These are phyloP conservation scores for Lasioglossum villosulum DNA, from an alignment of 2,888 invertebrate species.

Conservation along the genomic window DNA sequence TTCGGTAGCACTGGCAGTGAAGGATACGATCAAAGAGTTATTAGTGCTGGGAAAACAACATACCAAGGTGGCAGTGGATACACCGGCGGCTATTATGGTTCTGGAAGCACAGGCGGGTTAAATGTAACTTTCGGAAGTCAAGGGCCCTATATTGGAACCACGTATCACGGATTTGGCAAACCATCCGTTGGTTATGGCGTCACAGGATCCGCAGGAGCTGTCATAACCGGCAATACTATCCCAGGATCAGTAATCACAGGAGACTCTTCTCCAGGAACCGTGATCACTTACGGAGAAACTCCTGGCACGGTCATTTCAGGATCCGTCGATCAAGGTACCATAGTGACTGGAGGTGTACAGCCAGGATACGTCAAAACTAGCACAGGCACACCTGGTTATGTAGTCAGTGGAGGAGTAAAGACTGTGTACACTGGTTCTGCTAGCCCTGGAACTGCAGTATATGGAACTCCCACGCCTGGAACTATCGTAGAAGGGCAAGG, in stretches of 20 bases:
- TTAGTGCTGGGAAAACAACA: slow-evolving; percentile 14
- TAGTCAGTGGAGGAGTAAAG: slow-evolving; percentile 63
- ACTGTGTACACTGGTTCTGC: slow-evolving; percentile 66
- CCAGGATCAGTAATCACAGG: slow-evolving; percentile 60
- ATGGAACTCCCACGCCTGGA: slow-evolving; percentile 56
- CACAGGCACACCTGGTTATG: slow-evolving; percentile 71
- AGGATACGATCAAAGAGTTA: slow-evolving; percentile 22
- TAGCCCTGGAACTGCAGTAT: slow-evolving; percentile 50
- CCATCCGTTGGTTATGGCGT: slow-evolving; percentile 31
- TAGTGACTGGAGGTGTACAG: slow-evolving; percentile 58
- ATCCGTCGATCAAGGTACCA: slow-evolving; percentile 57
- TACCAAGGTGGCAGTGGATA: slow-evolving; percentile 34
- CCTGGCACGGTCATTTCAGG: slow-evolving; percentile 63
- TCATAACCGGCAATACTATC: slow-evolving; percentile 56
- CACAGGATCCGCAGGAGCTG: slow-evolving; percentile 45
- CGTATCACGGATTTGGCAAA: slow-evolving; percentile 36
- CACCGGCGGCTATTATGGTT: neutral
- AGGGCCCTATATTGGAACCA: slow-evolving; percentile 20
- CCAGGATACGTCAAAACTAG: slow-evolving; percentile 73
- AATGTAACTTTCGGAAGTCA: slow-evolving; percentile 38
- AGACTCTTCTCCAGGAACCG: slow-evolving; percentile 66
- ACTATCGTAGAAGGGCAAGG: slow-evolving; percentile 61
- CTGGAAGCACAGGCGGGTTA: neutral
- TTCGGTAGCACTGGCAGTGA: slow-evolving; percentile 14
- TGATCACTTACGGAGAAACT: slow-evolving; percentile 62